Conservation (phyloP, 35 echinoderm and acorn worm genomes). For the Nesometra sesokonis region DNA sequence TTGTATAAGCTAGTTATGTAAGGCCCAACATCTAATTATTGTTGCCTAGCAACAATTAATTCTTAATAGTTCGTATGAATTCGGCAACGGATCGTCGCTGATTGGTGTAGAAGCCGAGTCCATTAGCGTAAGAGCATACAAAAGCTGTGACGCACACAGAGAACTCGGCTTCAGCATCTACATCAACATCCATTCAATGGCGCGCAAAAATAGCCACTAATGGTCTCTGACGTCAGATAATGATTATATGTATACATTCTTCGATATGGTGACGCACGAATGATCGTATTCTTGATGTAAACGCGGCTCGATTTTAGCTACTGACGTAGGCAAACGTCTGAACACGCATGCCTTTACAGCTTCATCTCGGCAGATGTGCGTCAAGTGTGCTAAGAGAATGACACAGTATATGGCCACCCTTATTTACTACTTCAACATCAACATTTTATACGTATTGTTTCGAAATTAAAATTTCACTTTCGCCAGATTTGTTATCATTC, state of each 20-base stretch:
- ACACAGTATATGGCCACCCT: not conserved
- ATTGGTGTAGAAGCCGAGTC: not conserved
- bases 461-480: slow-evolving; percentile 1
- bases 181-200: not conserved
- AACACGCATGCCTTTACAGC: not conserved
- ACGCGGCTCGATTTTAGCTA: not conserved
- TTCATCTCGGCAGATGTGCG: not conserved
- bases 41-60: not conserved
- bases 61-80: not conserved
- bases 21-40: not conserved
- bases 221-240: not conserved
- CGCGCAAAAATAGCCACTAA: not conserved
- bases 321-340: not conserved
- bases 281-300: not conserved
- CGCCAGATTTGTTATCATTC: not conserved
- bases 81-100: not conserved
- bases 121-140: not conserved
- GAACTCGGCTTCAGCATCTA: not conserved
- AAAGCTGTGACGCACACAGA: not conserved
- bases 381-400: not conserved
- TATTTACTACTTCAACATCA: not conserved
- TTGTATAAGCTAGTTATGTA: not conserved
- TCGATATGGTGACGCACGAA: not conserved
- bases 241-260: not conserved
- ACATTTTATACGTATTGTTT: not conserved